A percentile compares a stretch with the other conserved stretches of the same genome.
These are phyloP conservation scores for Anadara kagoshimensis DNA, from an alignment of 1,140 invertebrate genomes.

Conservation along the genomic window DNA sequence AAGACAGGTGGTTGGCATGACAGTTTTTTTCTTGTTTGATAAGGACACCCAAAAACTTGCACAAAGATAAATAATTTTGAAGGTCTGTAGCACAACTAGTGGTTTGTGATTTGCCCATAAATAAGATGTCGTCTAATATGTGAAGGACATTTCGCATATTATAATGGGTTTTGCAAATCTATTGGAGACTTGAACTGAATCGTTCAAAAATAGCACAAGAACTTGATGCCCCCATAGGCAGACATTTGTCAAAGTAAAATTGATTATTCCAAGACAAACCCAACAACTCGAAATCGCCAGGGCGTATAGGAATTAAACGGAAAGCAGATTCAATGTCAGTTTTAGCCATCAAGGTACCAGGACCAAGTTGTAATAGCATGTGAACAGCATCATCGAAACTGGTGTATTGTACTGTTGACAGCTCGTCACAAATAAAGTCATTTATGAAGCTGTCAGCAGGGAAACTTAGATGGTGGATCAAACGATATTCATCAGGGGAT, in stretches of 20 bases:
- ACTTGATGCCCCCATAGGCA: slow-evolving; percentile 17
- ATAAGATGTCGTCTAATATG: slow-evolving; percentile 8
- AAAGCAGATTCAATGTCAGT: slow-evolving; percentile 36
- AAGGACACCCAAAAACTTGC: slow-evolving; percentile 6
- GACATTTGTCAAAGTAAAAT: slow-evolving; percentile 23
- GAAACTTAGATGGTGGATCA: slow-evolving; percentile 30
- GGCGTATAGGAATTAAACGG: slow-evolving; percentile 27
- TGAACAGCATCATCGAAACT: neutral
- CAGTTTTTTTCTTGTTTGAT: slow-evolving; percentile 31
- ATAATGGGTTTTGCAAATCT: slow-evolving; percentile 2
- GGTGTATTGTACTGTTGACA: slow-evolving; percentile 5
- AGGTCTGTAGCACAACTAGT: neutral
- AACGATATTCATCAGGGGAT: slow-evolving; percentile 3
- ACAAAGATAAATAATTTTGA: neutral
- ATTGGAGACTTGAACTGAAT: slow-evolving; percentile 9
- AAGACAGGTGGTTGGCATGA: neutral
- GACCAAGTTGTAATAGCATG: too few relatives aligned
- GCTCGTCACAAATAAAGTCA: slow-evolving; percentile 7
- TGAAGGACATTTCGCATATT: neutral
- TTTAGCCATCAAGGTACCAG: slow-evolving; percentile 25
- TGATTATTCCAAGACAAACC: slow-evolving; percentile 24
- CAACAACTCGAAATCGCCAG: slow-evolving; percentile 21
- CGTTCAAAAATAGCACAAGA: slow-evolving; percentile 22
- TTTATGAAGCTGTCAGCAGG: slow-evolving; percentile 17
- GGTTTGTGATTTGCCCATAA: neutral